phyloP scores from a whole-genome alignment of 2,888 invertebrate species.

The Chrysina gloriosa region DNA sequence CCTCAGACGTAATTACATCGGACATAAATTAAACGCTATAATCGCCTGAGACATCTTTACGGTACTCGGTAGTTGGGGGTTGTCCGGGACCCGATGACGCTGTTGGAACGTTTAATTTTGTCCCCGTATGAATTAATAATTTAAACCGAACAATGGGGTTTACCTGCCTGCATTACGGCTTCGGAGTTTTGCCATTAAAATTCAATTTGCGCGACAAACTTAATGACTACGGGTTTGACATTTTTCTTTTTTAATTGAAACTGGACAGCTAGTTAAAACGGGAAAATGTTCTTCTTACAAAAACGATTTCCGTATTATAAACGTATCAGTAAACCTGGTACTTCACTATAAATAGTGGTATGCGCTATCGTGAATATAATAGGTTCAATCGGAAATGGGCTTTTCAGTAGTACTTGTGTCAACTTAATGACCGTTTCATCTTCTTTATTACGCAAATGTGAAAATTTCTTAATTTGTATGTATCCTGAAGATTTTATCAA shows the following conservation, averaged over 20 bases:
- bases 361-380: too few relatives aligned
- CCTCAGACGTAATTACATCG: slow-evolving; percentile 9
- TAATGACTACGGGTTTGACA: slow-evolving; percentile 4
- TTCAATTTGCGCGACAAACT: slow-evolving; percentile 25
- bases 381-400: too few relatives aligned
- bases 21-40: slow-evolving; percentile 19
- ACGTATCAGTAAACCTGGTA: too few relatives aligned
- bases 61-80: not conserved
- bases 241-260: slow-evolving; percentile 13
- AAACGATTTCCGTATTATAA: too few relatives aligned
- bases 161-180: slow-evolving; percentile 24
- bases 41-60: slow-evolving; percentile 29
- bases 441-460: too few relatives aligned
- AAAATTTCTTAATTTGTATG: too few relatives aligned
- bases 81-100: slow-evolving; percentile 15
- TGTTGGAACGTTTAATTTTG: slow-evolving; percentile 21
- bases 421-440: too few relatives aligned
- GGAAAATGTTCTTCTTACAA: not conserved
- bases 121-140: slow-evolving; percentile 29
- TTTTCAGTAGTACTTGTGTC: too few relatives aligned
- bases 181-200: slow-evolving; percentile 17
- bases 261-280: not conserved
- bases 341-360: too few relatives aligned
- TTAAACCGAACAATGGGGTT: slow-evolving; percentile 25
- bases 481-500: too few relatives aligned